phyloP scores from a whole-genome alignment of 2,113 vertebrate genomes.

The Corythaixoides concolor region DNA sequence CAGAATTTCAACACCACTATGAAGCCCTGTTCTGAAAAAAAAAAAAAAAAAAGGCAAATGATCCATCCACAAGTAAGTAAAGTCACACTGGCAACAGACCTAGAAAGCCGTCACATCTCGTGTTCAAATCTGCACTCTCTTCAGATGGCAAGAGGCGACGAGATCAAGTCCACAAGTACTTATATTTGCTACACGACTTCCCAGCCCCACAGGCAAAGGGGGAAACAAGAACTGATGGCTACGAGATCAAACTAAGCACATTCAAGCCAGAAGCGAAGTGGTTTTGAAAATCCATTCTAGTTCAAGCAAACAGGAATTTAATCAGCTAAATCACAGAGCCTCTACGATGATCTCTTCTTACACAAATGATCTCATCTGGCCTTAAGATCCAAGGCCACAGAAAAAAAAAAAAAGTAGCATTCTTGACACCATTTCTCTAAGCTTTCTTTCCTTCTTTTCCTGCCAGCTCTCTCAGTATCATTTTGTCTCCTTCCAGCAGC shows the following conservation, averaged over 20 bases:
- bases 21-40: background rate
- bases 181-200: fast-evolving
- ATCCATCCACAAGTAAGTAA: background rate
- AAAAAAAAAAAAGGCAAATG: background rate
- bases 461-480: background rate
- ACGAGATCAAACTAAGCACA: background rate
- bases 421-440: background rate
- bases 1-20: background rate
- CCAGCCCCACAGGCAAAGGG: background rate
- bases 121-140: background rate
- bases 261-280: background rate
- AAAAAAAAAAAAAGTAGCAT: background rate
- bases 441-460: background rate
- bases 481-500: background rate
- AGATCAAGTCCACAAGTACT: background rate
- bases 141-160: background rate
- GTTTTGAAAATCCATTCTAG: background rate
- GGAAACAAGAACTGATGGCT: background rate
- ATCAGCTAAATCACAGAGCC: background rate
- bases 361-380: background rate
- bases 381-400: background rate
- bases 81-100: background rate
- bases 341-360: background rate
- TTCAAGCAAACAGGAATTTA: background rate
- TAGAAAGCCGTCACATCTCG: background rate